phyloP scores from a whole-genome alignment of 1,140 invertebrate species.

The roundworm (Caenorhabditis elegans) region WBcel235 BX284606.5:14308001-14308500 shows the following conservation, averaged over 20 bases:
- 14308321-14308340: not conserved
- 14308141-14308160: too few species aligned
- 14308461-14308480: not conserved
- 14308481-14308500: not conserved
- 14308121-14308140: too few species aligned
- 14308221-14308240: not conserved
- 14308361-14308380: not conserved
- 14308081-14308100: too few species aligned
- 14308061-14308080: too few species aligned
- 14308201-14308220: too few species aligned
- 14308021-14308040: not conserved
- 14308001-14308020: slow-evolving; percentile 3
- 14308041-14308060: too few species aligned
- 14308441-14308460: not conserved
- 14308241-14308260: not conserved
- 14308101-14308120: too few species aligned
- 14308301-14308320: not conserved
- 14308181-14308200: too few species aligned
- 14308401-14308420: not conserved
- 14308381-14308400: not conserved
- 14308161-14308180: too few species aligned
- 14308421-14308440: not conserved
- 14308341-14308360: not conserved
- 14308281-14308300: not conserved
- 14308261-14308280: not conserved